Base-by-base conservation (phyloP, 2,888 invertebrate genomes). In the Pseudanteris insignis region DNA sequence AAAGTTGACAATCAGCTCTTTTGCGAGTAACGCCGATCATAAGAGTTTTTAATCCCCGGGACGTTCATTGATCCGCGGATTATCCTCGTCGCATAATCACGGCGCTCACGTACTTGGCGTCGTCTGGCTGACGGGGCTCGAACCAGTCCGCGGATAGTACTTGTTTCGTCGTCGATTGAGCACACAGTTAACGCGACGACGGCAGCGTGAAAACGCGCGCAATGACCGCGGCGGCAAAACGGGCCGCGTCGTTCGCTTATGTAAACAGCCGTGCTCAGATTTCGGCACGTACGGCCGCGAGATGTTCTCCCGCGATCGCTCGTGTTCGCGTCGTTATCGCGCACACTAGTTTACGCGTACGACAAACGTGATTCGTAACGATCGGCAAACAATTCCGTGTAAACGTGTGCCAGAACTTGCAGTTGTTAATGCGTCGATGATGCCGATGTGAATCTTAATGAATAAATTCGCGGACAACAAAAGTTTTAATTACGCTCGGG, bases 121-220 rank as follows among this genome's bases (percentile, higher is more conserved):
- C 37, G 10, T 13, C 12, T 29, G 29, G 11, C 34, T 37, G 38
- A 10, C 32, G 21, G 25, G 12, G 12, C 14, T 11, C 28, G 26
- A 30, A 38, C 32, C 37, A 6, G 32, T 13, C 43, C 29, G 24
- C 14, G 41, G 36, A 44, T 50, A 43, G 50, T 18, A 18, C 18
- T 55, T 47, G 55, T 50, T 57, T 18, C 43, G 44, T 58, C 37
- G 58, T 33, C 51, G 58, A 51, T 59, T 59, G 40, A 40, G 51
- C 50, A 59, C 46, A 59, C 51, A 51, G 51, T 50, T 18, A 18
- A 18, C 3, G 37, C 37, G 21, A 32, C 48, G 26, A 21, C 48
- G 26, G 26, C 21, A 12, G 32, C 21, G 21, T 21, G 30, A 33
- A 29, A 21, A 12, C 37, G 34, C 40, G 40, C 40, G 46, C 37